These are phyloP conservation scores for Antechinus flavipes DNA, from an alignment of 2,113 vertebrate species.

Conservation along the genomic window DNA sequence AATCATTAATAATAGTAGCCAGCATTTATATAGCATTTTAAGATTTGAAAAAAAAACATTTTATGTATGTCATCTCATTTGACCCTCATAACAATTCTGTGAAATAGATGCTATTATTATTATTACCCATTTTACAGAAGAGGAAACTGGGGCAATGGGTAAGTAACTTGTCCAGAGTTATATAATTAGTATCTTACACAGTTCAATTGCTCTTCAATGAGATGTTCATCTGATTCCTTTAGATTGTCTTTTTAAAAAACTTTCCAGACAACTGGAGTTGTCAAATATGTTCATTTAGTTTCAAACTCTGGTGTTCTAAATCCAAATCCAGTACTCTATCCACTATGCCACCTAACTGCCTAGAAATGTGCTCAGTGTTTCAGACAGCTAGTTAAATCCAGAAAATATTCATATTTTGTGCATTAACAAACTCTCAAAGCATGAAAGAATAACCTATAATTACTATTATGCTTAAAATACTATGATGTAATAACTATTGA, in stretches of 20 bases:
- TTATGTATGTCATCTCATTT: neutral
- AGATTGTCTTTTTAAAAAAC: neutral
- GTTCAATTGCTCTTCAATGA: neutral
- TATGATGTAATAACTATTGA: neutral
- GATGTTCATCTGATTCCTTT: neutral
- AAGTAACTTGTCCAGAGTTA: neutral
- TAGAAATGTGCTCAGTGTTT: neutral
- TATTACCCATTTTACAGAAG: neutral
- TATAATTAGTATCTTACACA: neutral
- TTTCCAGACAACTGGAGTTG: conserved; percentile 9
- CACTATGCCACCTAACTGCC: neutral
- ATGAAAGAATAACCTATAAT: neutral
- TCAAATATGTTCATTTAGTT: conserved; percentile 18
- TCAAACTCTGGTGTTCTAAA: neutral
- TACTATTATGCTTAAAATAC: neutral
- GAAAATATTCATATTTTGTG: neutral
- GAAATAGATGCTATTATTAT: neutral
- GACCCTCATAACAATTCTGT: neutral
- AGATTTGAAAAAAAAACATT: neutral
- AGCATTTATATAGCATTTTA: neutral
- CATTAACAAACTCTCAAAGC: neutral
- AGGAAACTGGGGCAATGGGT: neutral
- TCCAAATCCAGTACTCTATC: neutral
- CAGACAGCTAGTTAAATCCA: neutral
- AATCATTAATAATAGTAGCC: neutral